These are phyloP conservation scores for Cinara cedri DNA, from an alignment of 2,888 invertebrate species.

Conservation along the genomic window DNA sequence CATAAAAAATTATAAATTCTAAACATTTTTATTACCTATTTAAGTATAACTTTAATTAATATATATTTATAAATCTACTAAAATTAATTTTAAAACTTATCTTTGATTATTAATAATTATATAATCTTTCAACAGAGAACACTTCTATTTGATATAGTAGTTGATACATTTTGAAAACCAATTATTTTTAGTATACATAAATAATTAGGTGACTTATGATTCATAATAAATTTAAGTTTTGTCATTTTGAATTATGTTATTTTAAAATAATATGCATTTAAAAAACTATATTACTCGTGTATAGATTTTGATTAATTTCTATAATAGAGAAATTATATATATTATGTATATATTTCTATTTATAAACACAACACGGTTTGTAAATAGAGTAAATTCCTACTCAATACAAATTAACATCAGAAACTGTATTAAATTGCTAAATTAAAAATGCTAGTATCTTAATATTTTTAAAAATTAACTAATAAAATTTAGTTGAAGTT, in stretches of 20 bases:
- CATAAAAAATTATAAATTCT: background rate
- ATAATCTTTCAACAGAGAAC: background rate
- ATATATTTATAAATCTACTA: background rate
- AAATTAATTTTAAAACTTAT: constrained; percentile 6
- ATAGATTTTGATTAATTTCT: background rate
- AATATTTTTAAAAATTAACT: background rate
- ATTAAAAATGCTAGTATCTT: background rate
- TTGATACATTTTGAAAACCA: background rate
- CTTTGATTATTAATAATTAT: background rate
- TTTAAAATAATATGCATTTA: constrained; percentile 11
- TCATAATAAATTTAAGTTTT: too few species aligned
- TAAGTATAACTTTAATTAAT: too few species aligned
- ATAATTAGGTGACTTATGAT: too few species aligned
- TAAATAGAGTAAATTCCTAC: background rate
- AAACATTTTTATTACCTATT: too few species aligned
- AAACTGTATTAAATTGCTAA: background rate
- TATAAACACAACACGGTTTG: too few species aligned
- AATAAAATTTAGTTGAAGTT: background rate
- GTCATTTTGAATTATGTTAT: background rate
- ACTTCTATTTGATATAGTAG: background rate
- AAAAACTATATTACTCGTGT: background rate
- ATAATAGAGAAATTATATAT: background rate
- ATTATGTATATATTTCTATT: background rate
- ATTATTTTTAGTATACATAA: background rate
- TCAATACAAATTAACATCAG: background rate